A percentile compares a stretch with the other conserved stretches of the same genome.
These are phyloP conservation scores for Phrynocephalus versicolor DNA, from an alignment of 2,113 vertebrate species.

Conservation along the genomic window DNA sequence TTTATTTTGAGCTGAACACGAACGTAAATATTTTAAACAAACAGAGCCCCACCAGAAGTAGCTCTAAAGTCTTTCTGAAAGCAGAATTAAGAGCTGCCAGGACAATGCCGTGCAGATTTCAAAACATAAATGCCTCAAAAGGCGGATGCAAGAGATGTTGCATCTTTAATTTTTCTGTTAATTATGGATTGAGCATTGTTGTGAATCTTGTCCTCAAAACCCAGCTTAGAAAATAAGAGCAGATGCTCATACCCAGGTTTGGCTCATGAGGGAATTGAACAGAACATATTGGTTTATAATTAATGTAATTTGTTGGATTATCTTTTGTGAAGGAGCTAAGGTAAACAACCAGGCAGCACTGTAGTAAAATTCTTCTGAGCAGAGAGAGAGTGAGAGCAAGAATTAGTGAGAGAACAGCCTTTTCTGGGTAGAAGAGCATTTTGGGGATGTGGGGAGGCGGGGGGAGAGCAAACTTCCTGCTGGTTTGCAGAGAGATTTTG, in stretches of 20 bases:
- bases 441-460: not conserved
- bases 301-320: conserved; percentile 98
- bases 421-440: conserved; percentile 54
- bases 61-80: conserved; percentile 72
- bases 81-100: conserved; percentile 67
- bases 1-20: conserved; percentile 76
- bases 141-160: conserved; percentile 77
- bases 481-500: conserved; percentile 60
- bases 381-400: conserved; percentile 37
- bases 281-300: conserved; percentile 99
- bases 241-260: conserved; percentile 94
- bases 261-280: conserved; percentile 88
- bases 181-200: conserved; percentile 88
- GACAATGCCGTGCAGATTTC: conserved; percentile 74
- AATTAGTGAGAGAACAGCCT: conserved; percentile 23
- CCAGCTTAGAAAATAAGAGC: conserved; percentile 86
- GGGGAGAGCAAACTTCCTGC: conserved; percentile 54
- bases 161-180: conserved; percentile 88
- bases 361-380: conserved; percentile 72
- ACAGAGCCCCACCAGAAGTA: conserved; percentile 73
- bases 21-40: conserved; percentile 81
- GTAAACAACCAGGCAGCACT: conserved; percentile 83
- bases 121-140: conserved; percentile 77
- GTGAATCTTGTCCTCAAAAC: conserved; percentile 87
- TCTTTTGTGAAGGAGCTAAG: conserved; percentile 91